Base-by-base conservation (phyloP, 2,113 vertebrate genomes). In the Anthoscopus minutus region DNA sequence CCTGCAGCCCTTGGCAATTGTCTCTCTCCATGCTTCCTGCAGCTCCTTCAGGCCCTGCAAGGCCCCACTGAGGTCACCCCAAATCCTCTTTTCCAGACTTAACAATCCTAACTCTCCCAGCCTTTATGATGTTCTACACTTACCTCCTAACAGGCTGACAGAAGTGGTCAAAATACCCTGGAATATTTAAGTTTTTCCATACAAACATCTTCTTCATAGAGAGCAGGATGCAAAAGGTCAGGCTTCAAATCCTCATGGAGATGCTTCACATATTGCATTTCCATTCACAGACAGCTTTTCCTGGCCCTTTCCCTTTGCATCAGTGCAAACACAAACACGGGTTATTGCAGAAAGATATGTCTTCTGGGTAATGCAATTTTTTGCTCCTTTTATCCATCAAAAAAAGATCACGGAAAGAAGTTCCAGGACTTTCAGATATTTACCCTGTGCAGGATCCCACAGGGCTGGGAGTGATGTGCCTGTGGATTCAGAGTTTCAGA, bases 1-100 rank as follows among this genome's bases (percentile, higher is more conserved):
- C 2, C 19, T 30, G 2, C 42, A 56, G 0, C 8, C 30, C 23
- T 13, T 28, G 58, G 0, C 28, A 5, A 10, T 18, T 12, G 14
- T 31, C 66, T 56, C n/a, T 70, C 47, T 47, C 31, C 35, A 15
- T 56, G 4, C 48, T 79, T 48, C 13, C 3, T 44, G 21, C 2
- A 1, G 25, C 4, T 8, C 11, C 57, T 71, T 17, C 16, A 35
- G 40, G 30, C 35, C 0, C n/a, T n/a, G 40, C 1, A 17, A 47
- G 47, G 15, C 4, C 28, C 2, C 30, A 6, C 0, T 12, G 15
- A 81, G 18, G 0, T 37, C 15, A 15, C 1, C 7, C 44, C 44
- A 44, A 16, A 44, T 4, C 9, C 7, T 62, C 35, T 3, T 57
- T 4, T 57, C 10, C 15, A 33, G 25, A 23, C 15, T 58, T 44